Conservation (phyloP, 2,797 vertebrate species). For the Enteromius unitaeniatus region DNA sequence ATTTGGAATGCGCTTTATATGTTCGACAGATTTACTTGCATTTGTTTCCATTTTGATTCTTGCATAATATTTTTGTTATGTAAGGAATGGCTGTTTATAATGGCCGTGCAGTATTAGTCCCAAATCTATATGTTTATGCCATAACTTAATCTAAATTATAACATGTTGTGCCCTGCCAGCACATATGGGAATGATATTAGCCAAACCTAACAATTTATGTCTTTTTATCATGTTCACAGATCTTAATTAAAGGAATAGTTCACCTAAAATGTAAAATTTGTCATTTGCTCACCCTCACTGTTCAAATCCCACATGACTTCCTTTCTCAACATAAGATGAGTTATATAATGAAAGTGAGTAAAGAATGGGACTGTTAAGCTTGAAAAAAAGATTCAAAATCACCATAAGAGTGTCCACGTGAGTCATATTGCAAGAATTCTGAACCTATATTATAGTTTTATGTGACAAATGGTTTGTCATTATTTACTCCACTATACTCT, state of each 20-base stretch:
- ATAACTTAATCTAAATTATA: slow-evolving; percentile 59
- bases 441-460: background rate
- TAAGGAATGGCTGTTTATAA: slow-evolving; percentile 54
- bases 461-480: background rate
- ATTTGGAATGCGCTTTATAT: slow-evolving; percentile 35
- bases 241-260: slow-evolving; percentile 20
- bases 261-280: background rate
- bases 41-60: slow-evolving; percentile 9
- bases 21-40: slow-evolving; percentile 25
- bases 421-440: background rate
- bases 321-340: slow-evolving; percentile 2
- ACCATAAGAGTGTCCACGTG: background rate
- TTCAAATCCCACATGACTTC: slow-evolving; percentile 12
- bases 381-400: background rate
- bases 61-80: slow-evolving; percentile 50
- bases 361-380: background rate
- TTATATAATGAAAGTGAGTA: background rate
- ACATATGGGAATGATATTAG: slow-evolving; percentile 59
- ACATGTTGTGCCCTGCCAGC: slow-evolving; percentile 58
- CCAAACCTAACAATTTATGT: slow-evolving; percentile 26
- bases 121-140: slow-evolving; percentile 60
- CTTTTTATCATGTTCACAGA: slow-evolving; percentile 29
- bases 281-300: background rate
- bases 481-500: background rate
- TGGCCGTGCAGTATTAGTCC: slow-evolving; percentile 58